Base-by-base conservation (phyloP, 2,113 vertebrate genomes). In the Helogale parvula region DNA sequence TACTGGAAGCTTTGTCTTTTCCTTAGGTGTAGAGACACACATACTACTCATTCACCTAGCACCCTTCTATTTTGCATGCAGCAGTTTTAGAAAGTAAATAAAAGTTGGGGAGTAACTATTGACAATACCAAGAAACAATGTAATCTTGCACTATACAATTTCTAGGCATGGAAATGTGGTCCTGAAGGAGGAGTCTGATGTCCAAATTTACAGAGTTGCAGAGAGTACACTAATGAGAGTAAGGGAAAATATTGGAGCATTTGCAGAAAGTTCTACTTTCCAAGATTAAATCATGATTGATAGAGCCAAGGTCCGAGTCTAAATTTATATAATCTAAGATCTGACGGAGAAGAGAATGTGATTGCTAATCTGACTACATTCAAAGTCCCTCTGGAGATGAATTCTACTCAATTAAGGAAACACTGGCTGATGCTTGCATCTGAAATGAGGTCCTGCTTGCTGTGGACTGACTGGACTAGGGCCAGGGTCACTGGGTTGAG, bases 1-100 rank as follows among this genome's bases (percentile, higher is more conserved):
- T 25, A 5, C 2, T 0, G 54, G 19, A 10, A 2, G 5, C 5
- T 8, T 1, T 57, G 7, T 16, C 12, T 41, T 50, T 41, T 50
- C 41, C 27, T 38, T 23, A 71, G n/a, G n/a, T 71, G 19, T 71
- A 9, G 23, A 38, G n/a, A 23, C 14, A 52, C 1, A 76, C n/a
- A 15, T 14, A 19, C 5, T 14, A 19, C 5, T 29, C 41, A 63
- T 35, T 50, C 29, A 27, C 29, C 68, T 15, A 71, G 68, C 38
- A 27, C 38, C 8, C 33, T 13, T 71, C 27, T 27, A 45, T 16
- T 25, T 71, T 33, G 29, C 13, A 13, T 5, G 23, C 31, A 74
- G 7, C 27, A 50, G 82, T 13, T 41, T 8, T 4, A 21, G 35
- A 45, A 66, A n/a, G 29, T 68, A 33, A 77, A 45, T 10, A 72